Evolutionary conservation across 2,797 vertebrate species (phyloP).

Genomic region (Etheostoma perlongum): DNA sequence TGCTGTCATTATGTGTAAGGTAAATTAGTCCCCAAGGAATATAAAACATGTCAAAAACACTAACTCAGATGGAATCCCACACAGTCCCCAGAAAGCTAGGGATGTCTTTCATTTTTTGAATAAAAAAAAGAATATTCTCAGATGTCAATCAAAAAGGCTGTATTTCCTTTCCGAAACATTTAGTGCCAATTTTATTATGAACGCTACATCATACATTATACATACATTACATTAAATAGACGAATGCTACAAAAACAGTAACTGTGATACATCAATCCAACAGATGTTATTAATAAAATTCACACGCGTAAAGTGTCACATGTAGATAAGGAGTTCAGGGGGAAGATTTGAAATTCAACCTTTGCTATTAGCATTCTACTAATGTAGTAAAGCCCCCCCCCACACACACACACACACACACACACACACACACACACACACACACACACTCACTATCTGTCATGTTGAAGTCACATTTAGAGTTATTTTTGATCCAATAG

Average conservation of each 20-base stretch:
- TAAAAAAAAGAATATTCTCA: background rate
- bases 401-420: no score
- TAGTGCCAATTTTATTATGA: background rate
- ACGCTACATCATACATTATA: no score
- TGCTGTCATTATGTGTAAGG: slow-evolving; percentile 47
- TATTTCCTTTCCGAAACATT: background rate
- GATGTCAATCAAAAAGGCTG: background rate
- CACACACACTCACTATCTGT: no score
- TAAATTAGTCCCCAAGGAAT: slow-evolving; percentile 54
- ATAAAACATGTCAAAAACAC: slow-evolving; percentile 48
- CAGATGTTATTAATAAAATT: background rate
- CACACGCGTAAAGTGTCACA: background rate
- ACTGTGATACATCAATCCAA: background rate
- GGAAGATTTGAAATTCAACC: background rate
- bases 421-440: no score
- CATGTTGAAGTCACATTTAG: no score
- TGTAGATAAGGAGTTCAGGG: background rate
- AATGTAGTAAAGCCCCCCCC: background rate
- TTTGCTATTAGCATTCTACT: slow-evolving; percentile 1
- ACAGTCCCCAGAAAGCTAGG: slow-evolving; percentile 8
- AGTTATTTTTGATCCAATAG: no score
- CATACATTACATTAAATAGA: no score
- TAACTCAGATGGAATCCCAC: slow-evolving; percentile 35
- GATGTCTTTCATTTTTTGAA: background rate
- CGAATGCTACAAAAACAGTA: background rate